Base-by-base conservation (phyloP, 2,113 vertebrate genomes). In the Colaptes auratus region DNA sequence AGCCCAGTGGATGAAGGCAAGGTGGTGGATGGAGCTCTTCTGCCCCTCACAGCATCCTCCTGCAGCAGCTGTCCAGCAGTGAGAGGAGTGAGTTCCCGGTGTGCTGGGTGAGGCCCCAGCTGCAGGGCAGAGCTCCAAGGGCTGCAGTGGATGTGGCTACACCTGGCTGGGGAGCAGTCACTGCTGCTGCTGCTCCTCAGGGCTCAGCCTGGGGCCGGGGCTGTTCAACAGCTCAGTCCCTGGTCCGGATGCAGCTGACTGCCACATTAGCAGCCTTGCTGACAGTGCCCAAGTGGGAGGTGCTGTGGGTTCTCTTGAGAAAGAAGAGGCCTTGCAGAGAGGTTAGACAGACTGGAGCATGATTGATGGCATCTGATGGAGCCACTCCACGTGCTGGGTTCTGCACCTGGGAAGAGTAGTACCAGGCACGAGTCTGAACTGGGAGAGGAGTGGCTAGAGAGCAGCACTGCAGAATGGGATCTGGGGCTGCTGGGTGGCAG, bases 51-150 rank as follows among this genome's bases (percentile, higher is more conserved):
- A 79, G 67, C 30, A 75, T 75, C 56, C 46, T 79, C 70, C 52
- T 39, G 42, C 48, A 53, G 10, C 19, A 18, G 6, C 3, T 82
- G n/a, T 73, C 65, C 60, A 35, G 2, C 23, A 44, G 28, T 28
- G 33, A 13, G 73, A 36, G 33, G 33, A 35, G 23, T 0, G 0
- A 10, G 23, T 9, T 82, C 7, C n/a, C 5, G 4, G 35, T 11
- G 50, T 1, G 2, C 36, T 60, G 50, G n/a, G 48, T 65, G 50
- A 65, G 64, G n/a, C 55, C n/a, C 64, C 0, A 0, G 17, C 33
- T 83, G 31, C 4, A 52, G 0, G 1, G n/a, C 50, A 73, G 80
- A 7, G 12, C n/a, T 73, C 55, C 30, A 33, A 64, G 48, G 10
- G 27, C 14, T 52, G 44, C 8, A 69, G 27, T 48, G 30, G 39